These are phyloP conservation scores for Apis florea DNA, from an alignment of 1,140 invertebrate genomes.

Conservation along the genomic window DNA sequence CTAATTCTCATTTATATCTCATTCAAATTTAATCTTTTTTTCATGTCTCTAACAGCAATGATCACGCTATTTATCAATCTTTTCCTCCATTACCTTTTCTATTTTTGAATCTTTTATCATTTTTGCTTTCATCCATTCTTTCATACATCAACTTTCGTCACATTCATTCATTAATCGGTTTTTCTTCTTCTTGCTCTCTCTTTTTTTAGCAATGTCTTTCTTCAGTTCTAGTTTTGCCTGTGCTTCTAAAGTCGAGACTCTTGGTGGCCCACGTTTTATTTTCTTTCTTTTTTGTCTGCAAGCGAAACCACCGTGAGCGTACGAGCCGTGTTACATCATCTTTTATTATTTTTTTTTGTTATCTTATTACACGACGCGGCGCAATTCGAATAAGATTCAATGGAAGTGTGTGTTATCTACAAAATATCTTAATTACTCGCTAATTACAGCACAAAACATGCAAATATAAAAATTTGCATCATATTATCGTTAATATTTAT, in stretches of 20 bases:
- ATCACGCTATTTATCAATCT: constrained; percentile 15
- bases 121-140: neutral
- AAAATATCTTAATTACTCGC: constrained; percentile 80
- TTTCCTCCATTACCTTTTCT: neutral
- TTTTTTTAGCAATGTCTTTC: constrained; percentile 64
- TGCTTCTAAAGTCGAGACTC: constrained; percentile 69
- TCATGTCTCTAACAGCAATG: neutral
- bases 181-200: constrained; percentile 9
- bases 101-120: neutral
- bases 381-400: constrained; percentile 75
- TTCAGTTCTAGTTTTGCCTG: constrained; percentile 71
- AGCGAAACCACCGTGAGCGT: constrained; percentile 31
- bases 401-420: constrained; percentile 78
- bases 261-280: constrained; percentile 33
- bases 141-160: constrained; percentile 1
- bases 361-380: constrained; percentile 53
- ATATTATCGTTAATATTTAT: constrained; percentile 78
- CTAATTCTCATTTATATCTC: neutral
- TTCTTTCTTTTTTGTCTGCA: constrained; percentile 20
- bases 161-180: neutral
- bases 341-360: constrained; percentile 35
- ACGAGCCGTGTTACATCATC: constrained; percentile 11
- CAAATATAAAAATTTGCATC: constrained; percentile 80
- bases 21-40: neutral
- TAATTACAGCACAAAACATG: constrained; percentile 81